Evolutionary conservation across 2,113 vertebrate genomes (phyloP).

Genomic region (Chascanopsetta lugubris): DNA sequence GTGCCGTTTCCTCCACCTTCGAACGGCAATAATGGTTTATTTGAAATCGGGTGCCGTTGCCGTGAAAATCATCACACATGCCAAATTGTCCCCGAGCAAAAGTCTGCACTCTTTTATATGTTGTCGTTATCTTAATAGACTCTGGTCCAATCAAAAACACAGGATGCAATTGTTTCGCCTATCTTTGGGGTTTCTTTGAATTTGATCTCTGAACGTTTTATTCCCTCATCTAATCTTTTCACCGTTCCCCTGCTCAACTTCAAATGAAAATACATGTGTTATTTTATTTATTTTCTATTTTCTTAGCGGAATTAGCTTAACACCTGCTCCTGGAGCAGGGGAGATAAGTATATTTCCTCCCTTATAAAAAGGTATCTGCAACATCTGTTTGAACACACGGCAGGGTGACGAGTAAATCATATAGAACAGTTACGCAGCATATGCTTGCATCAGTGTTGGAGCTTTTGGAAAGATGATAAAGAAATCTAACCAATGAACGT

Average conservation of each 20-base stretch:
- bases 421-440: constrained; percentile 18
- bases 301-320: constrained; percentile 6
- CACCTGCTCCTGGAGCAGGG: constrained; percentile 2
- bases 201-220: constrained; percentile 31
- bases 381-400: constrained; percentile 59
- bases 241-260: constrained; percentile 23
- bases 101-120: constrained; percentile 30
- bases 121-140: constrained; percentile 40
- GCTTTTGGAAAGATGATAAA: constrained; percentile 37
- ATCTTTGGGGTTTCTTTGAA: constrained; percentile 34
- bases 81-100: constrained; percentile 23
- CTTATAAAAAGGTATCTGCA: constrained; percentile 30
- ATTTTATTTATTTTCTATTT: no score
- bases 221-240: constrained; percentile 32
- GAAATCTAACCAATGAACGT: constrained; percentile 22
- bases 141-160: constrained; percentile 16
- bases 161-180: constrained; percentile 20
- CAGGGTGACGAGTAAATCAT: constrained; percentile 40
- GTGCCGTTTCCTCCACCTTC: neutral
- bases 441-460: constrained; percentile 5
- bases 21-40: constrained; percentile 17
- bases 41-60: constrained; percentile 28
- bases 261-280: neutral
- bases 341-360: constrained; percentile 18
- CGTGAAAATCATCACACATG: constrained; percentile 24